A percentile compares a stretch with the other conserved stretches of the same genome.
These are phyloP conservation scores for Garrulus glandarius DNA, from an alignment of 2,797 vertebrate species.

Conservation along the genomic window DNA sequence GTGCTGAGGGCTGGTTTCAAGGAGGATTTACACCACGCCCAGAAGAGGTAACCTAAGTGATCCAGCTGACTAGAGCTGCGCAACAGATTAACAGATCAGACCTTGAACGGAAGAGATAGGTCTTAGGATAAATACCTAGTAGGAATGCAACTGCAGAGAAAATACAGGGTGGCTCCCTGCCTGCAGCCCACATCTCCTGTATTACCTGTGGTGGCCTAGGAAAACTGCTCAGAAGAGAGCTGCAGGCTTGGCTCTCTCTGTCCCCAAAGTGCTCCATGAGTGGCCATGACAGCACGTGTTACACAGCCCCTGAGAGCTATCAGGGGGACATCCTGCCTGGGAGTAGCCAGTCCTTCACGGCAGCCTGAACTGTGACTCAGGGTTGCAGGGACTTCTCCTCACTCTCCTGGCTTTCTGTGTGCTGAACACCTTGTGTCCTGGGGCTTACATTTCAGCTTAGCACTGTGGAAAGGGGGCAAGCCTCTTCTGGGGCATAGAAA, in stretches of 20 bases:
- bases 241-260: neutral
- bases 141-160: neutral
- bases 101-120: neutral
- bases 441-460: neutral
- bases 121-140: neutral
- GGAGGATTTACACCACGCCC: neutral
- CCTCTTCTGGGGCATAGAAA: neutral
- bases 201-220: neutral
- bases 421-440: neutral
- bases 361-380: neutral
- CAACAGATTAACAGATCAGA: neutral
- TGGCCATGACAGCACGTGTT: fast-evolving
- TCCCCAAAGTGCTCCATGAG: neutral
- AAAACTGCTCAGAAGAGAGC: neutral
- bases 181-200: neutral
- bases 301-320: neutral
- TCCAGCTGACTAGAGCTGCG: neutral
- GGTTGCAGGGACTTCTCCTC: neutral
- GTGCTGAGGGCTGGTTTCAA: neutral
- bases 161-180: neutral
- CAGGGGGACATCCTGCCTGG: fast-evolving
- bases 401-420: neutral
- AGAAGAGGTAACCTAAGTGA: neutral
- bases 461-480: neutral
- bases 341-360: neutral